These are phyloP conservation scores for Eremophila alpestris DNA, from an alignment of 2,797 vertebrate species.

Conservation along the genomic window DNA sequence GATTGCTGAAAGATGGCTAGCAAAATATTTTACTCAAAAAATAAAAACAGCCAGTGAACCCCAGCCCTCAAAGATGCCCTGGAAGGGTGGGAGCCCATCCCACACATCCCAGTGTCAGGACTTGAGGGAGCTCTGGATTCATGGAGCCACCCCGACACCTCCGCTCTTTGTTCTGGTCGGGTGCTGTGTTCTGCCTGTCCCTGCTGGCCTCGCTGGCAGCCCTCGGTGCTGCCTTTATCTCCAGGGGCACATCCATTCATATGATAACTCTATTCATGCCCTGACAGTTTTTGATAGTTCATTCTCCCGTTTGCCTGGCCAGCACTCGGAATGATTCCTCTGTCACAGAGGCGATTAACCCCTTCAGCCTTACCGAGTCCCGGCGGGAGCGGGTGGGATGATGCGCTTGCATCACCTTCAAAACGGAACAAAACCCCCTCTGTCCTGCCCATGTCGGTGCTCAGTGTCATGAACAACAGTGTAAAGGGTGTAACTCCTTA, in stretches of 20 bases:
- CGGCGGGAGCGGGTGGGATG: fast-evolving
- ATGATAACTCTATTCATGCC: constrained; percentile 51
- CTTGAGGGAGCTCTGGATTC: fast-evolving
- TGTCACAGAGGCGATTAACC: neutral
- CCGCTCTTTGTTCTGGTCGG: neutral
- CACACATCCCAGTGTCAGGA: fast-evolving
- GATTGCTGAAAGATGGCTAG: neutral
- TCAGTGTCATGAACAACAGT: neutral
- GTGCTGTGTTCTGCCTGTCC: neutral
- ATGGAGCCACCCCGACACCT: neutral
- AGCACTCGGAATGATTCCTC: neutral
- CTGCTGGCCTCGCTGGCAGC: neutral
- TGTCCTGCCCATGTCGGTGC: fast-evolving
- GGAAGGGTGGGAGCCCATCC: neutral
- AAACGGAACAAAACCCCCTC: neutral
- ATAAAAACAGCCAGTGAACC: neutral
- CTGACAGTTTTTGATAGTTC: constrained; percentile 36
- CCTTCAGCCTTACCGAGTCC: neutral
- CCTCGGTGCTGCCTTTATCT: constrained; percentile 5
- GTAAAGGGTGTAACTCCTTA: neutral
- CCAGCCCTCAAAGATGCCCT: neutral
- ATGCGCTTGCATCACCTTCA: neutral
- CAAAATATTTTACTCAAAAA: neutral
- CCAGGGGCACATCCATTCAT: constrained; percentile 34
- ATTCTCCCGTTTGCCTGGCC: constrained; percentile 6